Evolutionary conservation across 1,140 invertebrate species (phyloP), one percentile per base, ranked within the genome.

Genomic region (Hesperophylax magnus): DNA sequence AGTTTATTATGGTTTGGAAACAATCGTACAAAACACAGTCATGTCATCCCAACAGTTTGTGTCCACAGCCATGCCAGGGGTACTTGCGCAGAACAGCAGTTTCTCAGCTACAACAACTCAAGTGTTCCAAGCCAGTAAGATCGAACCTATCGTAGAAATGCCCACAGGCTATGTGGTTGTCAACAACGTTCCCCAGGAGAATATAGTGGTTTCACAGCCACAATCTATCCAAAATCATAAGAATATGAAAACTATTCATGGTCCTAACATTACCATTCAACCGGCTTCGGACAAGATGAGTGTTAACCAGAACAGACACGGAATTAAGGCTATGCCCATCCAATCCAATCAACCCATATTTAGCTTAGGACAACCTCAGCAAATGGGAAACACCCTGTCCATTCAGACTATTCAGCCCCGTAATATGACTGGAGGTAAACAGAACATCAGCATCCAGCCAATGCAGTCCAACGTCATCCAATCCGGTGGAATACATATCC

Each of bases 21-120:
- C 95, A 0, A 95, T 96, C 77, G 95, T 96, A 14, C 95, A 95
- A 86, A 96, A 96, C 85, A 96, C 95, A 15, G 94, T 96, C 0
- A 96, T 96, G 94, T 95, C 94, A 22, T 95, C 94, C 27, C 95
- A 95, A 86, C 95, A 96, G 84, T 95, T 95, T 86, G 92, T 96
- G 31, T 93, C 94, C 11, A 94, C 94, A 3, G 92, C 94, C 5
- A 93, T 95, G 87, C 94, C 94, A 69, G 94, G 95, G 61, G 93
- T 95, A 14, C 87, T 95, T 9, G 93, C 94, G 34, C 92, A 94
- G 84, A 94, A 94, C 84, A 95, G 94, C 84, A 95, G 94, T 86
- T 95, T 95, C 86, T 94, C 93, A 34, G 94, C 95, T 58, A 95
- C 94, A 0, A 94, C 95, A 6, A 96, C 95, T 0, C 95, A 96